Evolutionary conservation across 2,113 vertebrate species (phyloP), one percentile per base, ranked within the genome.

Genomic region (Lophotis ruficrista): DNA sequence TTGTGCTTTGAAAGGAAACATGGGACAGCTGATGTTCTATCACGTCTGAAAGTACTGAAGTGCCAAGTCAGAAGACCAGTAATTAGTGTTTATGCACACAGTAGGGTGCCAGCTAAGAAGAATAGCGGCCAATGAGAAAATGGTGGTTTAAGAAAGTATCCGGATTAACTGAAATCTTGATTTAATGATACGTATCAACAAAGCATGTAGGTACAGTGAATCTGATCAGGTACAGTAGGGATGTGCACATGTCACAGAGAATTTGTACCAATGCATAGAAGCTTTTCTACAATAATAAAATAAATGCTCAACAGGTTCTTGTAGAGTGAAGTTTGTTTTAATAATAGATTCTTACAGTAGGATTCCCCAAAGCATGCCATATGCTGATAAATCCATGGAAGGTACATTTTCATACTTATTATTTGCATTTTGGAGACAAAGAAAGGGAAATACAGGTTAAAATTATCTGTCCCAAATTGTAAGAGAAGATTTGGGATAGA

Each of bases 51-150:
- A 92, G 33, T 53, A 24, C 8, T 2, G 24, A 92, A 71, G 31
- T 72, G 90, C 75, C 78, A 73, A 93, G 91, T 75, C 77, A 75
- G 53, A 81, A 89, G 78, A 78, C 23, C 73, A 69, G 48, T 92
- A 92, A 94, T 93, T 90, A 93, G 38, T 35, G 5, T 83, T 82
- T 56, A 48, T 92, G 53, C 38, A 71, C 89, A 64, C 73, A 92
- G 69, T 37, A 51, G 43, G 43, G 27, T 78, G 72, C 51, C 66
- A 58, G 35, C 83, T 65, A 56, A 70, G 35, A 64, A 33, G 31
- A 69, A 47, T 45, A 87, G 77, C 25, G 56, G 64, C 43, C 21
- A 38, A 79, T 65, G 71, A 95, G 87, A 91, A 97, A 96, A 93
- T 41, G 7, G 14, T 51, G 25, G 54, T 94, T 77, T 93, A 94